phyloP scores from a whole-genome alignment of 2,113 vertebrate species.

The Eclectus roratus region DNA sequence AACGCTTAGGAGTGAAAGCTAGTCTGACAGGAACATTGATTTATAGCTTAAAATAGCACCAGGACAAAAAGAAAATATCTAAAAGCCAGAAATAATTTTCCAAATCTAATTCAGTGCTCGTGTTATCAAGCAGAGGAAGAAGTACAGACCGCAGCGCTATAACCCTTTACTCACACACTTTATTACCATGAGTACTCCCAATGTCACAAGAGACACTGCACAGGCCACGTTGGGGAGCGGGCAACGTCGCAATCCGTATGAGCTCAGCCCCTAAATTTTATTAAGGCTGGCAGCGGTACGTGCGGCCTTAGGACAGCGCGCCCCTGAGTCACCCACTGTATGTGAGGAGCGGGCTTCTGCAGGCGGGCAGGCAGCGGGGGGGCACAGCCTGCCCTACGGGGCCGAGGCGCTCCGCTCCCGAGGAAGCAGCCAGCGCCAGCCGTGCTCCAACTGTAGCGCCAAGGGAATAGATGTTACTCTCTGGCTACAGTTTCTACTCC shows the following conservation, averaged over 20 bases:
- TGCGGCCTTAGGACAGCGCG: neutral
- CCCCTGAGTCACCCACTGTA: neutral
- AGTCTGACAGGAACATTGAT: neutral
- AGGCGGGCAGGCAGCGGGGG: neutral
- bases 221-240: neutral
- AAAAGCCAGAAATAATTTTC: neutral
- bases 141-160: fast-evolving
- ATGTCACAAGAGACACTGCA: fast-evolving
- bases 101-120: neutral
- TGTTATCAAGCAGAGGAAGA: neutral
- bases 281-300: fast-evolving
- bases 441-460: fast-evolving
- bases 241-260: fast-evolving
- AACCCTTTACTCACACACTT: neutral
- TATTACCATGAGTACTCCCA: fast-evolving
- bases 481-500: no score
- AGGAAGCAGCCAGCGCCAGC: no score
- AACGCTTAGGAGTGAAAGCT: neutral
- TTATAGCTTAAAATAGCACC: neutral
- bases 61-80: neutral
- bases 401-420: neutral
- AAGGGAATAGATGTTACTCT: fast-evolving
- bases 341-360: neutral
- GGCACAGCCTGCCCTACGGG: no score
- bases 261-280: neutral